These are phyloP conservation scores for Drosophila dives DNA, from an alignment of 2,888 invertebrate genomes.

Conservation along the genomic window DNA sequence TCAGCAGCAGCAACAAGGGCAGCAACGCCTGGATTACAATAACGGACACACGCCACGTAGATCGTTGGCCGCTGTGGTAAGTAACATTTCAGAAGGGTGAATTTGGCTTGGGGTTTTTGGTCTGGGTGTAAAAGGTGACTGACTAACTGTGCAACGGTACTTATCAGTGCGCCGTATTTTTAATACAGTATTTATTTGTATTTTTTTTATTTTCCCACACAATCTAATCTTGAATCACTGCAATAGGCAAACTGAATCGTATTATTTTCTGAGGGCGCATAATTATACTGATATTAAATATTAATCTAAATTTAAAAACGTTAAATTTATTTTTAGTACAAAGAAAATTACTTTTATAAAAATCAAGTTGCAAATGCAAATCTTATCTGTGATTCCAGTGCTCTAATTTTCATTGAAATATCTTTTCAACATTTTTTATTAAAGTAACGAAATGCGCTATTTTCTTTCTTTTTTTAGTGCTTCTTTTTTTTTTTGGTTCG, in stretches of 20 bases:
- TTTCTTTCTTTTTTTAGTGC: not conserved
- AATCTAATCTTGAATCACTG: conserved; percentile 62
- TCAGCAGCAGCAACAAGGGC: conserved; percentile 72
- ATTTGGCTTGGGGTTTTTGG: not conserved
- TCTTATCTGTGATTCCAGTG: not conserved
- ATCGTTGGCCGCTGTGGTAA: conserved; percentile 82
- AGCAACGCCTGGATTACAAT: conserved; percentile 69
- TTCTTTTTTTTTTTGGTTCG: not conserved
- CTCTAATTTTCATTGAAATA: not conserved
- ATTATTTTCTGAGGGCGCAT: not conserved
- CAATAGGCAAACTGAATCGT: conserved; percentile 34
- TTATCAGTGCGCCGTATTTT: conserved; percentile 49
- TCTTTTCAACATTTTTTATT: not conserved
- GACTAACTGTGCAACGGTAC: conserved; percentile 3
- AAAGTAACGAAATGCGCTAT: not conserved
- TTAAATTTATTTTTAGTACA: not conserved
- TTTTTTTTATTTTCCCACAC: conserved; percentile 43
- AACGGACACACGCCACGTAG: conserved; percentile 82
- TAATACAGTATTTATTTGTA: conserved; percentile 15
- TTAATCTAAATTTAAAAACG: not conserved
- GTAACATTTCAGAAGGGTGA: conserved; percentile 35
- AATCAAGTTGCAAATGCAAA: not conserved
- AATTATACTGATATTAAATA: not conserved
- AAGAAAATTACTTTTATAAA: not conserved
- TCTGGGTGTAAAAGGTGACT: conserved; percentile 1